A percentile compares a stretch with the other conserved stretches of the same genome.
Evolutionary conservation across 2,113 vertebrate species (phyloP).

Genomic region (Forbesichthys papilliferus): DNA sequence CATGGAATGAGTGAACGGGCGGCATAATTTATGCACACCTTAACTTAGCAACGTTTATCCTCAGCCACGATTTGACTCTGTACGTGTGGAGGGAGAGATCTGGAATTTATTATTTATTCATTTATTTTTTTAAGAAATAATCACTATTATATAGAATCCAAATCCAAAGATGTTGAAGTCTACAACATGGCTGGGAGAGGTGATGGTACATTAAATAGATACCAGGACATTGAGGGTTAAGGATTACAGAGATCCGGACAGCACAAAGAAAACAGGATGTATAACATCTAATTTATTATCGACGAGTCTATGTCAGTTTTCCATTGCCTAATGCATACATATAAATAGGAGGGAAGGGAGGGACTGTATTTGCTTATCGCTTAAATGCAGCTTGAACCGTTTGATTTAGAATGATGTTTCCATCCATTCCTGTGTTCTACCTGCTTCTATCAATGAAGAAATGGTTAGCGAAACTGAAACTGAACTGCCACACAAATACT

Average conservation of each 20-base stretch:
- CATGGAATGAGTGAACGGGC: too few relatives aligned
- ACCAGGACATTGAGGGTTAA: neutral
- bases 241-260: neutral
- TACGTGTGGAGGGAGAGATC: slow-evolving; percentile 1
- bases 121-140: slow-evolving; percentile 36
- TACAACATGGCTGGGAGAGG: neutral
- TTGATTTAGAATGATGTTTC: neutral
- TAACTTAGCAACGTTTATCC: neutral
- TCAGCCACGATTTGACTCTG: neutral
- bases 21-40: neutral
- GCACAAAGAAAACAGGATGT: slow-evolving; percentile 5
- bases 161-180: slow-evolving; percentile 21
- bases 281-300: neutral
- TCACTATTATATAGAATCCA: slow-evolving; percentile 26
- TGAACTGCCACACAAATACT: too few relatives aligned
- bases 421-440: too few relatives aligned
- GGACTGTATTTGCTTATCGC: neutral
- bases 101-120: too few relatives aligned
- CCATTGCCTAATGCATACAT: neutral
- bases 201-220: neutral
- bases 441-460: too few relatives aligned
- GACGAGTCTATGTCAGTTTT: slow-evolving; percentile 13
- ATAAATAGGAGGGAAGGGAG: neutral
- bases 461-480: too few relatives aligned
- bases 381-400: neutral